Percentiles rank a stretch among this genome's conserved stretches.
These are phyloP conservation scores for Heterodera schachtii DNA, from an alignment of 1,140 invertebrate species.

Conservation along the genomic window DNA sequence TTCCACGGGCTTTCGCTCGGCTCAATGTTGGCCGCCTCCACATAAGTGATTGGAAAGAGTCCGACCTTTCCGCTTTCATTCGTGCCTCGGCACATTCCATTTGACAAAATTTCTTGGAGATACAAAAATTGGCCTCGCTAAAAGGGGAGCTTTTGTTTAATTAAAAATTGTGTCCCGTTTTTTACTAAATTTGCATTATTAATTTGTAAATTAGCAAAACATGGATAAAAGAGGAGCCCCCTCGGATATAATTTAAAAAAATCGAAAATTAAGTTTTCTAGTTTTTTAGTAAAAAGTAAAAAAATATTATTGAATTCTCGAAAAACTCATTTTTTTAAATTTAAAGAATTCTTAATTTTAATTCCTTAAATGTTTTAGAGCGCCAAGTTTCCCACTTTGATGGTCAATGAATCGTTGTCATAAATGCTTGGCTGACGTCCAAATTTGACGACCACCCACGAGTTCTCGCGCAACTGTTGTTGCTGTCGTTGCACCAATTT, in stretches of 20 bases:
- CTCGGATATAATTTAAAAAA: constrained; percentile 17
- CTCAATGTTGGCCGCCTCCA: constrained; percentile 28
- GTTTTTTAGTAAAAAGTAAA: neutral
- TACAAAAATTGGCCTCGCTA: constrained; percentile 51
- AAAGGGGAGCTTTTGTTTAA: constrained; percentile 5
- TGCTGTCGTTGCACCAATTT: neutral
- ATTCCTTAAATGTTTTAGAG: too few relatives aligned
- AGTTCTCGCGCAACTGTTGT: constrained; percentile 8
- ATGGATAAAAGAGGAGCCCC: too few relatives aligned
- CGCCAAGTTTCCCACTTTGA: constrained; percentile 31
- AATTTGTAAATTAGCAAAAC: neutral
- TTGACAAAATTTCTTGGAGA: constrained; percentile 46
- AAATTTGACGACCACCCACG: constrained; percentile 45
- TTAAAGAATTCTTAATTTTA: too few relatives aligned
- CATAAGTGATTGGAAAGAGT: constrained; percentile 46
- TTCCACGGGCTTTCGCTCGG: neutral
- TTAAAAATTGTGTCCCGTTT: too few relatives aligned
- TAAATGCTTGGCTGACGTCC: constrained; percentile 51
- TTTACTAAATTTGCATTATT: too few relatives aligned
- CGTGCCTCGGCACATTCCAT: constrained; percentile 50
- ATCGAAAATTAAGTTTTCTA: neutral
- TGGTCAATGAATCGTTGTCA: constrained; percentile 47
- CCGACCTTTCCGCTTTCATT: constrained; percentile 44
- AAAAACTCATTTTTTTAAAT: too few relatives aligned
- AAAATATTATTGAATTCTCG: neutral